Evolutionary conservation across 1,140 invertebrate species (phyloP), one percentile per base, ranked within the genome.

Genomic region (Metopolophium dirhodum): DNA sequence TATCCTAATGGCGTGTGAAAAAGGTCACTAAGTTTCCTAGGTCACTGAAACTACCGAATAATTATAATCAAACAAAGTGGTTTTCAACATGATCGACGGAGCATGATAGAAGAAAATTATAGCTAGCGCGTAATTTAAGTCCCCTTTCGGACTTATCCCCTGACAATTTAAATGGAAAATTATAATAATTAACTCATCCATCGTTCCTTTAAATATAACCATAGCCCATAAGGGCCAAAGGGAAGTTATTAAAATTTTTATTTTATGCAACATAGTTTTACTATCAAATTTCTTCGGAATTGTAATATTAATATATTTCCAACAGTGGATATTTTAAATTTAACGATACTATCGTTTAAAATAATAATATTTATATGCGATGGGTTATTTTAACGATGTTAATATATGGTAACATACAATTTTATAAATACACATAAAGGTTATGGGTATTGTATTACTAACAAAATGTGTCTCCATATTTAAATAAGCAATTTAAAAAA

Each of bases 61-160:
- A 90, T 45, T 90, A 68, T 90, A 68, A 90, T 68, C 26, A 68
- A 90, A 90, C 89, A 90, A 45, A 90, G 54, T 45, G 89, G 89
- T 68, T 90, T 90, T 90, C 89, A 90, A 47, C 54, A 61, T 47
- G 57, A 90, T 90, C 57, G 57, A 47, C 89, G 23, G 30, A 90
- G 54, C 57, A 90, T 45, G 57, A 90, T 90, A 90, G 41, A 41
- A 90, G 26, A 14, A 90, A 90, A 90, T 90, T 90, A 90, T 51
- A 20, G 37, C 22, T 90, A 14, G 54, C 23, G 9, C 35, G 37
- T 61, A 68, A 90, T 51, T 88, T 22, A n/a, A 51, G 18, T 87
- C 8, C 7, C 14, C n/a, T 51, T 49, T 54, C n/a, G 35, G 2
- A 51, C 49, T 88, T 54, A 9, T 88, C n/a, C 20, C 1, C n/a